phyloP scores from a whole-genome alignment of 1,140 invertebrate species.

The Drosophila littoralis region DNA sequence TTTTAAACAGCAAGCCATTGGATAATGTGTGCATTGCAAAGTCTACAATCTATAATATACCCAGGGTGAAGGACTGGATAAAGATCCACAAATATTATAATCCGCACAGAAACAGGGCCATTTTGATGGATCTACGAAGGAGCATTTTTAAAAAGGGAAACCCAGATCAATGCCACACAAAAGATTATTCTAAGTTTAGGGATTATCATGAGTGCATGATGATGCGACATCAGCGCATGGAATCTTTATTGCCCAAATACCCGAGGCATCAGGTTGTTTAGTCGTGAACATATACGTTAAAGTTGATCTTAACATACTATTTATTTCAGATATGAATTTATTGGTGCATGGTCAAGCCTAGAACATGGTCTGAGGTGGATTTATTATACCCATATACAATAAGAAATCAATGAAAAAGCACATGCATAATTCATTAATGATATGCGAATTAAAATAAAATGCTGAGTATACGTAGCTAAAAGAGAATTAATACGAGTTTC shows the following conservation, averaged over 20 bases:
- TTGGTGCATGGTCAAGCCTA: too few relatives aligned
- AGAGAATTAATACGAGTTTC: too few relatives aligned
- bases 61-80: background rate
- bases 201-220: background rate
- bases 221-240: slow-evolving; percentile 2
- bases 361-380: too few relatives aligned
- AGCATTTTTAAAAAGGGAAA: background rate
- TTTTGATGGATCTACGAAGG: background rate
- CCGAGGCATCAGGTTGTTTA: background rate
- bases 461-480: too few relatives aligned
- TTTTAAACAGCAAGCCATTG: background rate
- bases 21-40: background rate
- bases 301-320: too few relatives aligned
- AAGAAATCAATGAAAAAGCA: too few relatives aligned
- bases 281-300: too few relatives aligned
- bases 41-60: slow-evolving; percentile 25
- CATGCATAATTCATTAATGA: too few relatives aligned
- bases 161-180: slow-evolving; percentile 1
- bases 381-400: too few relatives aligned
- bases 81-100: background rate
- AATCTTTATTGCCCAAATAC: slow-evolving; percentile 8
- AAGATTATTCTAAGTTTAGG: background rate
- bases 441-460: too few relatives aligned
- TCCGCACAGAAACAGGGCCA: background rate
- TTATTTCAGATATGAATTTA: too few relatives aligned